Percentiles rank a stretch among this genome's conserved stretches.
Conservation (phyloP, 2,113 vertebrate genomes). For the Pseudopipra pipra region DNA sequence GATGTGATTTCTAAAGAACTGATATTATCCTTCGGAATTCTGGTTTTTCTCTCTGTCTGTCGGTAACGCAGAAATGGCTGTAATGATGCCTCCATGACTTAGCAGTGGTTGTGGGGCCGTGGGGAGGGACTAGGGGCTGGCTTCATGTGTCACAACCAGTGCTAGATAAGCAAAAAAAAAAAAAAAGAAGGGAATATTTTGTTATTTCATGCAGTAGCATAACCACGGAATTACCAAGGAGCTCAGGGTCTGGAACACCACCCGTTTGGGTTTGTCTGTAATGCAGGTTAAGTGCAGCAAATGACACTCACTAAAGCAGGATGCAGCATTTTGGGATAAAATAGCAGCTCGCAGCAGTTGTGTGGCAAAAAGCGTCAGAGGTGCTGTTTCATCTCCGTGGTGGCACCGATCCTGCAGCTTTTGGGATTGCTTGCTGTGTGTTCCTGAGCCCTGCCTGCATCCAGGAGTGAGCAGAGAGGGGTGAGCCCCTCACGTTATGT, state of each 20-base stretch:
- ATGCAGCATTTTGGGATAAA: background rate
- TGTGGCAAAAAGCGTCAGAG: background rate
- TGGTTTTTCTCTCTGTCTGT: accelerated
- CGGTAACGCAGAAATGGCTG: background rate
- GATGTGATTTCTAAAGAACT: background rate
- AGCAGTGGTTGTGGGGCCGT: background rate
- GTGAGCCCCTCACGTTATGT: background rate
- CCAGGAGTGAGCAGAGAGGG: background rate
- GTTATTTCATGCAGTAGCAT: background rate
- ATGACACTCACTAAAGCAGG: background rate
- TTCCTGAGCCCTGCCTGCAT: background rate
- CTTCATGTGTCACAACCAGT: background rate
- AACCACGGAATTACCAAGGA: background rate
- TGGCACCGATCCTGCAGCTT: background rate
- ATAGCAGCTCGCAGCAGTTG: background rate
- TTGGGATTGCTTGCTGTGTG: background rate
- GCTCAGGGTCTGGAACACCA: background rate
- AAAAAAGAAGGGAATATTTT: background rate
- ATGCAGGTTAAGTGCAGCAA: background rate
- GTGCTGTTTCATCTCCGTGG: constrained; percentile 16
- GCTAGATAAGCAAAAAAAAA: background rate
- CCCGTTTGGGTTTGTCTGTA: background rate
- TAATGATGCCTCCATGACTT: background rate
- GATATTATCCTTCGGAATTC: background rate
- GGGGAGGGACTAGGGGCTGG: background rate